Percentiles rank a stretch among this genome's conserved stretches.
Evolutionary conservation across 2,113 vertebrate species (phyloP).

Genomic region (Promerops cafer): DNA sequence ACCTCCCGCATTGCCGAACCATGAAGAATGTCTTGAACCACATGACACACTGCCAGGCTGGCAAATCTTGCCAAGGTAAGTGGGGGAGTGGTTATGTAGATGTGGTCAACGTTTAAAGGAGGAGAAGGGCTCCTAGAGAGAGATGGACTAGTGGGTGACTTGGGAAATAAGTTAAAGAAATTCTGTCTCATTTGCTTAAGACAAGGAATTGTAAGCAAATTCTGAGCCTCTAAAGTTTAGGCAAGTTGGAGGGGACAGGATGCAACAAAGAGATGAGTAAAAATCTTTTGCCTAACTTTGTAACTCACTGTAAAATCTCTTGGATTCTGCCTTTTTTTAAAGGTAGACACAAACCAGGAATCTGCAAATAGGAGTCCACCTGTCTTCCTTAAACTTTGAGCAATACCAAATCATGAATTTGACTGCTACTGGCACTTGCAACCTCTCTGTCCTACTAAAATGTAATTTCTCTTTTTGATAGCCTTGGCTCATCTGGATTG

Average conservation of each 20-base stretch:
- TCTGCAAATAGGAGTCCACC: neutral
- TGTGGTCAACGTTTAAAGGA: neutral
- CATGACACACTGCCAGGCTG: slow-evolving; percentile 99
- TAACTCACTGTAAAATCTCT: neutral
- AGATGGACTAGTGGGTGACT: neutral
- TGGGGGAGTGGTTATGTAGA: neutral
- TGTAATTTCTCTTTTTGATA: neutral
- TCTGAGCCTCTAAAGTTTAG: neutral
- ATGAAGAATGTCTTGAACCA: slow-evolving; percentile 99
- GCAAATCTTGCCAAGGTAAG: slow-evolving; percentile 98
- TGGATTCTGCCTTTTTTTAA: neutral
- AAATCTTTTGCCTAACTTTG: neutral
- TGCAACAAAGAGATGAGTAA: neutral
- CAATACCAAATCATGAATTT: neutral
- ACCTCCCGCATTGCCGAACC: slow-evolving; percentile 95
- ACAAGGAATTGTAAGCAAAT: neutral
- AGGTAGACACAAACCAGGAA: neutral
- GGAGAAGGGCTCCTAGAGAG: neutral
- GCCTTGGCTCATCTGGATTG: neutral
- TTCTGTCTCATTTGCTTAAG: neutral
- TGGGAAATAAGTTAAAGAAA: neutral
- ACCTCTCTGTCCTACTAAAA: neutral
- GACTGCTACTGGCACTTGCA: neutral
- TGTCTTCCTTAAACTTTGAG: neutral
- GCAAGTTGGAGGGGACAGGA: neutral